Conservation (phyloP, 2,797 vertebrate genomes). For the Acanthornis magna region DNA sequence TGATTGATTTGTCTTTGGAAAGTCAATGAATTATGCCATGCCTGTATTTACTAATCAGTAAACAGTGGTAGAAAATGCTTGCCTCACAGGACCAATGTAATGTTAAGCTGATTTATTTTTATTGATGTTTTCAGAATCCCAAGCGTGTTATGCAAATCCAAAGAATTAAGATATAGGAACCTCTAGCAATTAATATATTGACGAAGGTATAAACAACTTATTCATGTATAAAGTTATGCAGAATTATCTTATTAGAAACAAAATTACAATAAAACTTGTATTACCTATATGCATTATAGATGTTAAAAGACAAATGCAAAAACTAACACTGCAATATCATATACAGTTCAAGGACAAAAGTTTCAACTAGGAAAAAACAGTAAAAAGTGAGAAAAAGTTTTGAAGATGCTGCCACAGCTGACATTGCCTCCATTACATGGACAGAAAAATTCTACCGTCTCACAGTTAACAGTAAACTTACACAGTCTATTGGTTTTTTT, state of each 20-base stretch:
- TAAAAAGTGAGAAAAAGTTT: background rate
- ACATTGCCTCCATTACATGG: background rate
- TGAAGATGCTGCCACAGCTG: background rate
- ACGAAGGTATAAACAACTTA: background rate
- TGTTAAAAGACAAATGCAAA: background rate
- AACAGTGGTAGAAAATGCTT: background rate
- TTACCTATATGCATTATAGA: background rate
- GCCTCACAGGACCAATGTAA: background rate
- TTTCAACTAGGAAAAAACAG: background rate
- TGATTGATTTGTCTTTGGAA: background rate
- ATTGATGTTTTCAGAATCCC: background rate
- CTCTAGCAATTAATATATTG: background rate
- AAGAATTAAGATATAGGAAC: background rate
- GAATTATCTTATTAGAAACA: background rate
- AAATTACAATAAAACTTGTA: background rate
- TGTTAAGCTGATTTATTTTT: background rate
- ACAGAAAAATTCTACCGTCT: background rate
- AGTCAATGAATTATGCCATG: conserved; percentile 1
- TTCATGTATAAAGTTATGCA: background rate
- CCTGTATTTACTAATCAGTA: background rate
- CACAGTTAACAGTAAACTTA: background rate
- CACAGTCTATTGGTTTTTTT: background rate
- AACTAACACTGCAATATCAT: background rate
- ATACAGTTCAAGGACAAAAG: background rate
- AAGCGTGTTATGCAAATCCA: background rate